Evolutionary conservation across 2,888 invertebrate genomes (phyloP).

Genomic region (Nasonovia ribisnigri): DNA sequence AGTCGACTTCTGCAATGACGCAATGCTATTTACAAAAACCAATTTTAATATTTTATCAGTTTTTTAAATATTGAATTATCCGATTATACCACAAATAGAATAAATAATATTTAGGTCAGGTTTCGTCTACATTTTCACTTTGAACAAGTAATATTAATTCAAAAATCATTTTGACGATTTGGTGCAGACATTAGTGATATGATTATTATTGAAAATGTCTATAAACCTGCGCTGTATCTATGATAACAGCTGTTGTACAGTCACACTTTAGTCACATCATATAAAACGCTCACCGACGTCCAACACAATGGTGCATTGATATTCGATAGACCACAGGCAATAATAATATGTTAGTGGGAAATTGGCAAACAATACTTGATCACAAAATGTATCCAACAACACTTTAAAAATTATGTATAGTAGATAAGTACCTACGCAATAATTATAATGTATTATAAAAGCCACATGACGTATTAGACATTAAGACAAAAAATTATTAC

Average conservation of each 20-base stretch:
- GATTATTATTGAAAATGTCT: background rate
- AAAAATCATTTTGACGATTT: background rate
- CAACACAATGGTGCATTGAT: background rate
- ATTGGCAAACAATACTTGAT: background rate
- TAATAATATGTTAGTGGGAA: background rate
- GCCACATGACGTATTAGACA: background rate
- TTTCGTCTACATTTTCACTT: no score
- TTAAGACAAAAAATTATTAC: background rate
- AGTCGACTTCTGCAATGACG: background rate
- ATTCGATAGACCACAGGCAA: background rate
- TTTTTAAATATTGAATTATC: background rate
- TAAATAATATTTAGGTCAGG: no score
- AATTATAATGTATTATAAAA: background rate
- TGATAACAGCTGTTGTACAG: no score
- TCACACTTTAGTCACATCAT: background rate
- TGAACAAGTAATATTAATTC: no score
- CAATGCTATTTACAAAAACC: background rate
- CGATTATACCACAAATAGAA: no score
- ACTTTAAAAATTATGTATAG: background rate
- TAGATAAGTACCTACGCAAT: background rate
- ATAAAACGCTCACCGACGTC: no score
- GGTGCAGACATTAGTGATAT: background rate
- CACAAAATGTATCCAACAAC: background rate
- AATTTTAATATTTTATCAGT: background rate
- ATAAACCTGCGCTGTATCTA: background rate